Conservation (phyloP, 2,113 vertebrate species). For the Dipodomys stephensi region DNA sequence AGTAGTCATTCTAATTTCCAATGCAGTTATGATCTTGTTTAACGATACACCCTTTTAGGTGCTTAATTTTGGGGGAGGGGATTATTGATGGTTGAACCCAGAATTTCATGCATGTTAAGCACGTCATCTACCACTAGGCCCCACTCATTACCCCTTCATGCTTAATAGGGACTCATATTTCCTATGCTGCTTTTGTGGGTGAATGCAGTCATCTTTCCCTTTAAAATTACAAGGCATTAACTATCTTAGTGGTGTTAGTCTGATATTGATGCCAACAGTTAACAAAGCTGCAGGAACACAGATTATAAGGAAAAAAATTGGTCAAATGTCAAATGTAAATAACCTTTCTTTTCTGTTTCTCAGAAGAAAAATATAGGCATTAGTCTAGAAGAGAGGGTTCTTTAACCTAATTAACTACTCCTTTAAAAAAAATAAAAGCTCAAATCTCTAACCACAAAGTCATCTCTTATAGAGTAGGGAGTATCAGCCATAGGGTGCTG, state of each 20-base stretch:
- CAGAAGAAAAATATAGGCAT: background rate
- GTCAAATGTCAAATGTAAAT: background rate
- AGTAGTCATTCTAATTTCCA: background rate
- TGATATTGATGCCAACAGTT: background rate
- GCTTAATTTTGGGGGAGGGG: background rate
- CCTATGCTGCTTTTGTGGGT: background rate
- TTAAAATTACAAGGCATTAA: background rate
- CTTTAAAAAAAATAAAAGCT: background rate
- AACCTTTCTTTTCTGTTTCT: conserved; percentile 15
- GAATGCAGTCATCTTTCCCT: background rate
- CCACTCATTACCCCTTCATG: background rate
- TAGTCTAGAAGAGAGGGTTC: background rate
- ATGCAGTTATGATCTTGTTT: background rate
- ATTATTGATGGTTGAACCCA: background rate
- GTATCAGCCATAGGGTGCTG: background rate
- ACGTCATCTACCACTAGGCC: too few species aligned
- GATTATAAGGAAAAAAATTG: conserved; percentile 21
- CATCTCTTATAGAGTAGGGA: background rate
- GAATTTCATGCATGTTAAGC: background rate
- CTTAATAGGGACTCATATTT: background rate
- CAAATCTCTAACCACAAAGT: background rate
- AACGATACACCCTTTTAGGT: background rate
- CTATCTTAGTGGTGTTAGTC: background rate
- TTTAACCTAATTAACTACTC: background rate
- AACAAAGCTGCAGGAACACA: background rate